Evolutionary conservation across 2,888 invertebrate genomes (phyloP), one percentile per base, ranked within the genome.

Genomic region (Pheosia tremula): DNA sequence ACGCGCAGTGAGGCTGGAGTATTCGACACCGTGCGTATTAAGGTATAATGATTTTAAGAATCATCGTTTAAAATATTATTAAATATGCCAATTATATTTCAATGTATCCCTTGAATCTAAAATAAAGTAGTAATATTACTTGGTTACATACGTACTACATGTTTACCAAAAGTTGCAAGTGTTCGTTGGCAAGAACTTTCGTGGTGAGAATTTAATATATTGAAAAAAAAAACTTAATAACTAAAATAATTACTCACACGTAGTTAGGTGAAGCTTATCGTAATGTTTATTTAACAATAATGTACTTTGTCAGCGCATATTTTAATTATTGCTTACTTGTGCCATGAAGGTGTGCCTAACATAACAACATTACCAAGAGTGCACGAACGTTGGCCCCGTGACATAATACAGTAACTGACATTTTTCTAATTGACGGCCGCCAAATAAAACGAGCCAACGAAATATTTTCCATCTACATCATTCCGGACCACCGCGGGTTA

Each of bases 361-460:
- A 5, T 57, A 57, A 38, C 56, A 53, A 68, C 79, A 71, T 77
- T 68, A 69, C 74, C 78, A 62, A 61, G 77, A 79, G 58, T 59
- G n/a, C 55, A 38, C 45, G 5, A 69, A 72, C 24, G 45, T 45
- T 56, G 45, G 9, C 64, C 66, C 72, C 71, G 67, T 78, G 83
- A 85, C 88, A 87, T 73, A 75, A 74, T 76, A 75, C 82, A 73
- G 83, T 80, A 87, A 88, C 90, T 85, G 88, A 89, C 89, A 88
- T 85, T 74, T 50, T 72, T 86, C 79, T 84, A 89, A 87, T 87
- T 90, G 90, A 91, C 88, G 86, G 83, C 84, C 89, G 87, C 89
- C 85, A 82, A 69, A 71, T 71, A 71, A 75, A 76, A 73, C 74
- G 66, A 69, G 60, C 67, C 69, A 74, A 76, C 77, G 73, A 75